These are phyloP conservation scores for Lates calcarifer DNA, from an alignment of 2,113 vertebrate species.

Conservation along the genomic window DNA sequence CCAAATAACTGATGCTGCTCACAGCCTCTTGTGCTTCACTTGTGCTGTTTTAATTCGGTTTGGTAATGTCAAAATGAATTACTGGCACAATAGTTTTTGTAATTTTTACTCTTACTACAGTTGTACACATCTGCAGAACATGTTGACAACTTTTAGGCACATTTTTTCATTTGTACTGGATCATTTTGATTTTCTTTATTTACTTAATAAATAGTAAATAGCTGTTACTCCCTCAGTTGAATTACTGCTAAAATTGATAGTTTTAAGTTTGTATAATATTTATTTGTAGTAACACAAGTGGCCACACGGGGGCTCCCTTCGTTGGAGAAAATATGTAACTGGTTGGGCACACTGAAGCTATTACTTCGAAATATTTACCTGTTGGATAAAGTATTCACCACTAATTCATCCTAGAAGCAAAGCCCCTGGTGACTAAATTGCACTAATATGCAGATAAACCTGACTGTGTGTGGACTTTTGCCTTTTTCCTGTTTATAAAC, in stretches of 20 bases:
- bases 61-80: neutral
- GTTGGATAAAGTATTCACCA: slow-evolving; percentile 13
- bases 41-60: too few species aligned
- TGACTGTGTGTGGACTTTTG: slow-evolving; percentile 8
- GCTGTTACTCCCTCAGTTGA: too few species aligned
- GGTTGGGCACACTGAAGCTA: neutral
- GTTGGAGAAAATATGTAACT: neutral
- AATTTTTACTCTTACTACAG: neutral
- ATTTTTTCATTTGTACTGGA: neutral
- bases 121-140: neutral
- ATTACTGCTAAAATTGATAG: neutral
- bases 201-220: neutral
- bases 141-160: neutral
- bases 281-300: slow-evolving; percentile 29
- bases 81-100: neutral
- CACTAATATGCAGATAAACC: slow-evolving; percentile 12
- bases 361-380: slow-evolving; percentile 9
- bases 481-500: slow-evolving; percentile 64
- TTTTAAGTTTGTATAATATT: neutral
- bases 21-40: accelerated
- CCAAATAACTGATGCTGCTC: neutral
- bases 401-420: slow-evolving; percentile 1
- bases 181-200: neutral
- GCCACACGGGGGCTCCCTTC: slow-evolving; percentile 63
- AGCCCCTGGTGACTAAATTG: slow-evolving; percentile 5